These are phyloP conservation scores for Mallotus villosus DNA, from an alignment of 2,797 vertebrate genomes.

Conservation along the genomic window DNA sequence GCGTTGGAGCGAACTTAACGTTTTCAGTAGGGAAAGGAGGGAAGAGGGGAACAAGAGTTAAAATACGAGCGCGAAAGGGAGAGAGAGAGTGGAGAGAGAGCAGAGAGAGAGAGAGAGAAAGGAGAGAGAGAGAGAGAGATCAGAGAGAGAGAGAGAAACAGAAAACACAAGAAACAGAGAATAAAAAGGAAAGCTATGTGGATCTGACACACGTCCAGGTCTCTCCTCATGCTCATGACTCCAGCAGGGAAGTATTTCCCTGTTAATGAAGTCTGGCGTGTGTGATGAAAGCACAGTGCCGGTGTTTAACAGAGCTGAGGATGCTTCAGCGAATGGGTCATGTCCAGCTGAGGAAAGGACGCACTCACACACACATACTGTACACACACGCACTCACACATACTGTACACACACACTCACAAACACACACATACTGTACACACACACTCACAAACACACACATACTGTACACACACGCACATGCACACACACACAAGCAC, in stretches of 20 bases:
- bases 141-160: no score
- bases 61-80: not conserved
- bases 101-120: not conserved
- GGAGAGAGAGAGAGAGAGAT: not conserved
- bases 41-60: not conserved
- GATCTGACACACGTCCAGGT: slow-evolving; percentile 21
- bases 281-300: slow-evolving; percentile 34
- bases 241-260: slow-evolving; percentile 40
- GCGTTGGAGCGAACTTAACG: not conserved
- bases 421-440: no score
- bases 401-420: no score
- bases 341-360: slow-evolving; percentile 52
- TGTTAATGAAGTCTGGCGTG: slow-evolving; percentile 41
- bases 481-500: slow-evolving; percentile 32
- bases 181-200: not conserved
- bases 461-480: no score
- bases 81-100: not conserved
- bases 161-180: not conserved
- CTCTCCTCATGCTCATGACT: slow-evolving; percentile 42
- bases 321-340: slow-evolving; percentile 56
- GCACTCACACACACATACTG: no score
- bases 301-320: slow-evolving; percentile 41
- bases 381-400: no score
- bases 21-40: not conserved
- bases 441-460: no score